Evolutionary conservation across 2,888 invertebrate genomes (phyloP), one percentile per base, ranked within the genome.

Genomic region (Xanthia icteritia): DNA sequence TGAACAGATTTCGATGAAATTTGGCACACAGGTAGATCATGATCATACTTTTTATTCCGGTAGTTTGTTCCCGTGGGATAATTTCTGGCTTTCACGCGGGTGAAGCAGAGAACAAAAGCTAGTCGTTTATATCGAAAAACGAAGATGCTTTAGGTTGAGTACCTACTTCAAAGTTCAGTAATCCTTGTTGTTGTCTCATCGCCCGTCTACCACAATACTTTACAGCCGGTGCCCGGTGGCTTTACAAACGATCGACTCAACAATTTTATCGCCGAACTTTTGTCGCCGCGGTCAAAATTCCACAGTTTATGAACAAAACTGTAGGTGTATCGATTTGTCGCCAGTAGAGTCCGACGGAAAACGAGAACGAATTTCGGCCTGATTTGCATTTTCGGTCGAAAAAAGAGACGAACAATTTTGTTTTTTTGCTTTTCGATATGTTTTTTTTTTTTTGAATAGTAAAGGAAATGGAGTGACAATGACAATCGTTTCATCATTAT

Each of bases 211-310:
- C 15, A 31, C 69, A 1, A 13, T n/a, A 68, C 20, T 20, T 31
- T 23, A 39, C 56, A 42, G 15, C 79, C 69, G 79, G 39, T 71
- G 84, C 2, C 31, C 31, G 1, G 31, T 31, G 31, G 31, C 31
- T 31, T 78, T 48, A 67, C 39, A 45, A 79, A 81, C 51, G 81
- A 71, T 27, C 56, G 9, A 31, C 31, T 54, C 27, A n/a, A 61
- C 42, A 63, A 51, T 83, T 60, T 71, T 79, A 84, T 84, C 79
- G 56, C 9, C 11, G 39, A 81, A 79, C 67, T 84, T 81, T 64
- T 8, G 13, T 17, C 48, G 15, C 20, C 8, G 56, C n/a, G 61
- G 66, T 68, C 80, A 84, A 45, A 58, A 67, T 56, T 51, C 54
- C 6, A 39, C 20, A 66, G 36, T 20, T 36, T 39, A 60, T 65